phyloP scores from a whole-genome alignment of 1,140 invertebrate genomes.

The Orius laevigatus region DNA sequence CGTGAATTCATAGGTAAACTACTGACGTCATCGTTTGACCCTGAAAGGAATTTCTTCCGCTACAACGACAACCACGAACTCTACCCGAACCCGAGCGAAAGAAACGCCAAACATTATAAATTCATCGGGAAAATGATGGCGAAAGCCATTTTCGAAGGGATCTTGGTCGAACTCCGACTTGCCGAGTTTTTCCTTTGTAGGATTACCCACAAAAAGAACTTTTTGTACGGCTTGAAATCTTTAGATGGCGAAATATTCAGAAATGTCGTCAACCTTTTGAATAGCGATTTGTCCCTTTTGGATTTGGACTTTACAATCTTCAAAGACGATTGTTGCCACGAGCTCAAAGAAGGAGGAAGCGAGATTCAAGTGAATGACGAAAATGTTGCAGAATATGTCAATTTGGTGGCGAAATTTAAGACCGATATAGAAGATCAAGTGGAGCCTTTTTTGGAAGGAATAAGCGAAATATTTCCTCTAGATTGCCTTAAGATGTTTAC shows the following conservation, averaged over 20 bases:
- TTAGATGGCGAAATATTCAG: slow-evolving; percentile 83
- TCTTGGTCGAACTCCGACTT: slow-evolving; percentile 83
- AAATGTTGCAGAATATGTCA: slow-evolving; percentile 93
- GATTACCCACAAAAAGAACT: slow-evolving; percentile 30
- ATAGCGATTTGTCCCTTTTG: slow-evolving; percentile 59
- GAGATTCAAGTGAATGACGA: slow-evolving; percentile 78
- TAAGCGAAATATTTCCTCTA: slow-evolving; percentile 74
- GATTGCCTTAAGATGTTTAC: slow-evolving; percentile 92
- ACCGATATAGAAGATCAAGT: slow-evolving; percentile 79
- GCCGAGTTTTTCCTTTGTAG: slow-evolving; percentile 62
- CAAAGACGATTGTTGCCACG: slow-evolving; percentile 79
- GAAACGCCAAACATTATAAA: slow-evolving; percentile 83
- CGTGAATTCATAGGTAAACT: slow-evolving; percentile 83
- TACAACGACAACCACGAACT: slow-evolving; percentile 85
- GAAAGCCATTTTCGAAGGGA: slow-evolving; percentile 90
- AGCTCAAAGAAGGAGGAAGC: slow-evolving; percentile 75
- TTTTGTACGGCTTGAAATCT: slow-evolving; percentile 81
- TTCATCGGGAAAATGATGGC: slow-evolving; percentile 91
- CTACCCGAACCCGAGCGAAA: slow-evolving; percentile 80
- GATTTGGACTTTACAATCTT: slow-evolving; percentile 88
- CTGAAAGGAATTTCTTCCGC: slow-evolving; percentile 86
- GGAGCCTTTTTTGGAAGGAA: slow-evolving; percentile 56
- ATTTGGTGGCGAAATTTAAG: slow-evolving; percentile 87
- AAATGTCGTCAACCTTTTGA: slow-evolving; percentile 74
- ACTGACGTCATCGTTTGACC: slow-evolving; percentile 89